A percentile compares a stretch with the other conserved stretches of the same genome.
These are phyloP conservation scores for Eristalis tenax DNA, from an alignment of 2,888 invertebrate species.

Conservation along the genomic window DNA sequence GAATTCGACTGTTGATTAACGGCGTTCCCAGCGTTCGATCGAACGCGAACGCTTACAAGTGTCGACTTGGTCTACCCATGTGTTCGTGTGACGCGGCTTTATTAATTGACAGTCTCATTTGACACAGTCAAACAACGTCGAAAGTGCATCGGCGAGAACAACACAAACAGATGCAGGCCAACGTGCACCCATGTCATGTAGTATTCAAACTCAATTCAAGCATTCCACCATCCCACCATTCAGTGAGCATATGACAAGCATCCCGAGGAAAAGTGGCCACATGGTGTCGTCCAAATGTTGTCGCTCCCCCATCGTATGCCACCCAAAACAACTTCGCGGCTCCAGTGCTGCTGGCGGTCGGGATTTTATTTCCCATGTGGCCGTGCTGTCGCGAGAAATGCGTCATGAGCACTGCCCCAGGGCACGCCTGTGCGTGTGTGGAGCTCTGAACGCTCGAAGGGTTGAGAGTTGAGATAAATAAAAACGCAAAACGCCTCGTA, in stretches of 20 bases:
- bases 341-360: constrained; percentile 13
- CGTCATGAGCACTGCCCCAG: neutral
- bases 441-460: constrained; percentile 17
- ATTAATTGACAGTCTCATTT: constrained; percentile 61
- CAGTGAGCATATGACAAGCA: constrained; percentile 37
- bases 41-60: constrained; percentile 20
- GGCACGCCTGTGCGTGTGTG: constrained; percentile 7
- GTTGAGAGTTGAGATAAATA: constrained; percentile 37
- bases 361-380: constrained; percentile 59
- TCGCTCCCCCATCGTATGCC: constrained; percentile 37
- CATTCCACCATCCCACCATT: neutral
- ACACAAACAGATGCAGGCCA: constrained; percentile 21
- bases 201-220: constrained; percentile 42
- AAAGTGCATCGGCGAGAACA: constrained; percentile 38
- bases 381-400: constrained; percentile 20
- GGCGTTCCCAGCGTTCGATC: constrained; percentile 28
- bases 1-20: constrained; percentile 49
- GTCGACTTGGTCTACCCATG: neutral
- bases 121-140: constrained; percentile 31
- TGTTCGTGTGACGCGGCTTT: constrained; percentile 9
- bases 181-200: constrained; percentile 23
- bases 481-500: constrained; percentile 62
- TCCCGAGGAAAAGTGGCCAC: constrained; percentile 49
- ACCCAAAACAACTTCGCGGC: constrained; percentile 39
- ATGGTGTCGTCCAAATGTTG: constrained; percentile 44